Percentiles rank a stretch among this genome's conserved stretches.
phyloP scores from a whole-genome alignment of 2,888 invertebrate species.

The Patella depressa region DNA sequence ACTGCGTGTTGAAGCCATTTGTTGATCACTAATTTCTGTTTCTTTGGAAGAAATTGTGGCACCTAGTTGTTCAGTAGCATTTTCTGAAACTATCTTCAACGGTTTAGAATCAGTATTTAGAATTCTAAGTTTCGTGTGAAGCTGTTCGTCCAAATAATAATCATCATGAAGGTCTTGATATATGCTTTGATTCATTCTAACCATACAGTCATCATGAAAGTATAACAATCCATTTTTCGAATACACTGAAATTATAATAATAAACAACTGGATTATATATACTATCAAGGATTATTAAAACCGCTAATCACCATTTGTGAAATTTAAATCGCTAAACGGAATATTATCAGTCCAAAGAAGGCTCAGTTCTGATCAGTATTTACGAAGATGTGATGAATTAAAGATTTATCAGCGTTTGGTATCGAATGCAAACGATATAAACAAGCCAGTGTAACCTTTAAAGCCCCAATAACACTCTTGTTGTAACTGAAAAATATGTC shows the following conservation, averaged over 20 bases:
- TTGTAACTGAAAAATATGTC: too few species aligned
- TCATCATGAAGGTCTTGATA: background rate
- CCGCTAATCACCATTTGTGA: background rate
- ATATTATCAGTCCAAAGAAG: background rate
- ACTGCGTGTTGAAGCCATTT: background rate
- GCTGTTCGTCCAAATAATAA: background rate
- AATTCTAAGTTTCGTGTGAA: background rate
- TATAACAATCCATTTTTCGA: background rate
- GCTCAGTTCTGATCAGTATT: too few species aligned
- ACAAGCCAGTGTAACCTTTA: too few species aligned
- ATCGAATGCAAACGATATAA: too few species aligned
- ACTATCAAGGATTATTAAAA: background rate
- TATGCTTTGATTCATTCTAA: background rate
- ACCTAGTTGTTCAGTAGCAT: background rate
- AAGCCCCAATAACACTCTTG: too few species aligned
- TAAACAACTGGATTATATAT: background rate
- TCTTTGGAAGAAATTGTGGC: background rate
- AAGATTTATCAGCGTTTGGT: too few species aligned
- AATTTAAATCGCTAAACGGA: background rate
- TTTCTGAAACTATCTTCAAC: background rate
- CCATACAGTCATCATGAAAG: background rate
- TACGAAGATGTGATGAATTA: too few species aligned
- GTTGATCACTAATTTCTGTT: background rate
- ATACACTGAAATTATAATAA: constrained; percentile 1
- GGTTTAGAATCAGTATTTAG: background rate